Percentiles rank a stretch among this genome's conserved stretches.
phyloP scores from a whole-genome alignment of 92 coral and sea anemone genomes.

The Palythoa grandis region DNA sequence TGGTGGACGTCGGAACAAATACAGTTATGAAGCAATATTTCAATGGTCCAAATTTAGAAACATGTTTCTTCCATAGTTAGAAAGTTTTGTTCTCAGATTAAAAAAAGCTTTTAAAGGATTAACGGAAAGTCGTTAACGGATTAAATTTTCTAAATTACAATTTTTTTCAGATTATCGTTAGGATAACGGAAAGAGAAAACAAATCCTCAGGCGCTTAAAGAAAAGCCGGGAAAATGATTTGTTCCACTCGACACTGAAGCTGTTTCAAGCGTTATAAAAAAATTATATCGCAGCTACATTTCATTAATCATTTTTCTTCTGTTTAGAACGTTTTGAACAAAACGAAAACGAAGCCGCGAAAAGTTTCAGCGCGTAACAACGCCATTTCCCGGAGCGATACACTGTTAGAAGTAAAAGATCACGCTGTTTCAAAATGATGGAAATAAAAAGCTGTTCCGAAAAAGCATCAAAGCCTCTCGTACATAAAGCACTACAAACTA shows the following conservation, averaged over 20 bases:
- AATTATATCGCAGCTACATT: background rate
- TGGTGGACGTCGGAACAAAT: background rate
- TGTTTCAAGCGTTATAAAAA: background rate
- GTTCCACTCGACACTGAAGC: background rate
- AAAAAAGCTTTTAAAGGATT: slow-evolving; percentile 2
- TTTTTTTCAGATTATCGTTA: background rate
- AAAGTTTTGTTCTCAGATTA: background rate
- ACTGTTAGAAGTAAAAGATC: background rate
- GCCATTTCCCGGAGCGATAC: slow-evolving; percentile 11
- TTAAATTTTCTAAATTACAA: background rate
- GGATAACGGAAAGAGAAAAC: background rate
- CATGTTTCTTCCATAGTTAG: background rate
- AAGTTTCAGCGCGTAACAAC: background rate
- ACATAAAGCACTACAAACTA: background rate
- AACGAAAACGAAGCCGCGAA: background rate
- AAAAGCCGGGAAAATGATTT: background rate
- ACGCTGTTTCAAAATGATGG: background rate
- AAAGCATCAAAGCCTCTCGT: background rate
- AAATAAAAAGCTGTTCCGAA: background rate
- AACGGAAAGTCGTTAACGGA: background rate
- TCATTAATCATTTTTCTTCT: background rate
- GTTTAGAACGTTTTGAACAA: background rate
- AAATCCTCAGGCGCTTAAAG: background rate
- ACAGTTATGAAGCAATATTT: background rate
- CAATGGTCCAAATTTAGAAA: background rate